phyloP scores from a whole-genome alignment of 2,888 invertebrate species.

The Dasysyrphus tricinctus region DNA sequence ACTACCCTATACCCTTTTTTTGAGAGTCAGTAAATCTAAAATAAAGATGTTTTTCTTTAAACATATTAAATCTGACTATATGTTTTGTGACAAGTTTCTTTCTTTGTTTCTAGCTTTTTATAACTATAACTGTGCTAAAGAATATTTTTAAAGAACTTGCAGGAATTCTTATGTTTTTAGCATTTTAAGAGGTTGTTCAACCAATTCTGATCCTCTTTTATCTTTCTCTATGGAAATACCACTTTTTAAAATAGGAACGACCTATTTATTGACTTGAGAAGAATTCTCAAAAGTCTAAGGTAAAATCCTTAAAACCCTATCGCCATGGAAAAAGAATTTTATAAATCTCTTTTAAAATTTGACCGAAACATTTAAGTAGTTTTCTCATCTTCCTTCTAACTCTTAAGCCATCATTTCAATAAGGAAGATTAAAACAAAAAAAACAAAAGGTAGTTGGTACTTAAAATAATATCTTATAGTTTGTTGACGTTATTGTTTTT shows the following conservation, averaged over 20 bases:
- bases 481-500: conserved; percentile 16
- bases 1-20: no score
- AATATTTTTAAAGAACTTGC: neutral
- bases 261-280: neutral
- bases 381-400: neutral
- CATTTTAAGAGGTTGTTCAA: neutral
- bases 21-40: no score
- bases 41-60: no score
- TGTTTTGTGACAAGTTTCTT: no score
- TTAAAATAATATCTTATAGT: neutral
- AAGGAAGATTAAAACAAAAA: neutral
- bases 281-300: neutral
- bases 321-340: neutral
- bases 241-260: neutral
- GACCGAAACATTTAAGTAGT: neutral
- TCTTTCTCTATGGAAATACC: neutral
- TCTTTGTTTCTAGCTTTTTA: neutral
- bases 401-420: neutral
- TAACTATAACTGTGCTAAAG: neutral
- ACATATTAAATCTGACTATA: no score
- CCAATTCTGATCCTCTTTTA: neutral
- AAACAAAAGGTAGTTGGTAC: neutral
- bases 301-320: neutral
- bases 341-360: neutral
- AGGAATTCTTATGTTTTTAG: neutral